Evolutionary conservation across 2,113 vertebrate genomes (phyloP), one percentile per base, ranked within the genome.

Genomic region (Notechis scutatus): DNA sequence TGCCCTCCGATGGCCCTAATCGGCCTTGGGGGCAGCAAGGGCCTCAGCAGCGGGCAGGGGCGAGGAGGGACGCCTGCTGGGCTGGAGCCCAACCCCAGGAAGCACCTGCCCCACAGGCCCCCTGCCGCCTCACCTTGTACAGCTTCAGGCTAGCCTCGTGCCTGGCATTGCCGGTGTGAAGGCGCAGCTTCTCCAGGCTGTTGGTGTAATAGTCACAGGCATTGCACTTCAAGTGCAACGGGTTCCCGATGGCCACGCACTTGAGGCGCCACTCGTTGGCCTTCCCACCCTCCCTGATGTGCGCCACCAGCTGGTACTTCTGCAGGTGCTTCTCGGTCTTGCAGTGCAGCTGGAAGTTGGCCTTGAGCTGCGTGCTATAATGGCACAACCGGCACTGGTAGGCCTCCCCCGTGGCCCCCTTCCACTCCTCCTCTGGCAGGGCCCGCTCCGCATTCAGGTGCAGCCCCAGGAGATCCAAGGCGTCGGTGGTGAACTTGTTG

Each of bases 181-280:
- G 98, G 92, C 99, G 98, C 93, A 99, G 98, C 97, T 99, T 99
- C 97, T 99, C 99, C 96, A 99, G 96, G 95, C 99, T 99, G 96
- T 99, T 99, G 91, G 99, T 99, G 97, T 99, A 99, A 97, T 99
- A 99, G 98, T 99, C 99, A 0, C 99, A 99, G 21, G 99, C 99
- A 0, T 99, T 99, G 98, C 99, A 99, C 94, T 99, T 99, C 95
- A 99, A 98, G 96, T 99, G 99, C 94, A 99, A 99, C 0, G 99
- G 99, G 95, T 99, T 99, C 95, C 99, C 99, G 45, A 99, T 99
- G 96, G 99, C 99, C 96, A 99, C 99, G 0, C 99, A 99, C 96
- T 99, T 99, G 94, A 99, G 98, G 93, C 99, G 98, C 99, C 99
- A 99, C 95, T 99, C 99, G 0, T 99, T 99, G 98, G 99, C 98